Conservation (phyloP, 2,797 vertebrate genomes). For the Yasuhikotakia modesta region DNA sequence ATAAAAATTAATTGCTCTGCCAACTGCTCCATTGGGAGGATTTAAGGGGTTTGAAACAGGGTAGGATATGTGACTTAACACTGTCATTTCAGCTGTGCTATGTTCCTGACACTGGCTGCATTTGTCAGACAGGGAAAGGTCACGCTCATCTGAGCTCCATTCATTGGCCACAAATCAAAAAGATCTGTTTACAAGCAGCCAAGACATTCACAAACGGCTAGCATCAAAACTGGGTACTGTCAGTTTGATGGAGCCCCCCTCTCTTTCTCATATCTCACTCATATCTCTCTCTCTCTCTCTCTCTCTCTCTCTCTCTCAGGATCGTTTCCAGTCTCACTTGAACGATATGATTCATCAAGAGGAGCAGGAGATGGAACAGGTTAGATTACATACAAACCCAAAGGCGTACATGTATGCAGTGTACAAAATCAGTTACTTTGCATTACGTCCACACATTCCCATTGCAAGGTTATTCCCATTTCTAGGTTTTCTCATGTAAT, state of each 20-base stretch:
- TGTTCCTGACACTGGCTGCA: background rate
- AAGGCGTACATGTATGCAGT: background rate
- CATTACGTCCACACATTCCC: background rate
- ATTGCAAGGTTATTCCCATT: no score
- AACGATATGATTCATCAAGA: slow-evolving; percentile 96
- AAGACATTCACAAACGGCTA: slow-evolving; percentile 59
- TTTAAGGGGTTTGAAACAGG: slow-evolving; percentile 61
- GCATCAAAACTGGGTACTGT: slow-evolving; percentile 31
- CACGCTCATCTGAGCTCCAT: slow-evolving; percentile 71
- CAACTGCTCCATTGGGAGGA: slow-evolving; percentile 52
- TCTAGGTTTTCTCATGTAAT: background rate
- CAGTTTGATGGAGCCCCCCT: slow-evolving; percentile 3
- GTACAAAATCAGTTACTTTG: background rate
- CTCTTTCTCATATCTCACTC: slow-evolving; percentile 37
- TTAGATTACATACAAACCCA: slow-evolving; percentile 52
- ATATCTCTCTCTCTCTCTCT: slow-evolving; percentile 46
- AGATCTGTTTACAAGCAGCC: slow-evolving; percentile 63
- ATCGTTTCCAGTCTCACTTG: slow-evolving; percentile 91
- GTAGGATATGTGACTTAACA: slow-evolving; percentile 53
- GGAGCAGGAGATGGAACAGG: slow-evolving; percentile 94
- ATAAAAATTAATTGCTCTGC: slow-evolving; percentile 54
- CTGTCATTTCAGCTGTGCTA: slow-evolving; percentile 60
- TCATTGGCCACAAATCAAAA: slow-evolving; percentile 66
- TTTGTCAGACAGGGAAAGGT: slow-evolving; percentile 74
- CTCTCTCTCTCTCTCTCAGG: slow-evolving; percentile 71